A percentile compares a stretch with the other conserved stretches of the same genome.
Evolutionary conservation across 2,797 vertebrate species (phyloP).

Genomic region (Enteromius paludinosus): DNA sequence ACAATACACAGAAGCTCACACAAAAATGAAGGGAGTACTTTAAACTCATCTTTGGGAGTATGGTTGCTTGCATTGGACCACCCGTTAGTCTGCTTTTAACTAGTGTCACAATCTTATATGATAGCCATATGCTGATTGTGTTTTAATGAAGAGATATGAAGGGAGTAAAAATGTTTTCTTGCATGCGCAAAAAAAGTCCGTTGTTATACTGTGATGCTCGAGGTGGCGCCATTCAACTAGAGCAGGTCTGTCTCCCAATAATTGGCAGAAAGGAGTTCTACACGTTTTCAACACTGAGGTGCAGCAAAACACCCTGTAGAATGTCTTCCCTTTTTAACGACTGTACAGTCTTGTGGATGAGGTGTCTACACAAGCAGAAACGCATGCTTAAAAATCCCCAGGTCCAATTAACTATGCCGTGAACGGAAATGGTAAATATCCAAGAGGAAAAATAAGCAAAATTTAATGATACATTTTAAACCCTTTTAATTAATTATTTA

Average conservation of each 20-base stretch:
- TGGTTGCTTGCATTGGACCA: background rate
- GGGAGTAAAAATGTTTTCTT: background rate
- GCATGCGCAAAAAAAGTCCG: background rate
- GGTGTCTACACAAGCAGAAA: background rate
- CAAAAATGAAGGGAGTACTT: background rate
- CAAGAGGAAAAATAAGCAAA: background rate
- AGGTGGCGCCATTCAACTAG: background rate
- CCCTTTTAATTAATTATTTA: background rate
- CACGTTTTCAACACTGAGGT: background rate
- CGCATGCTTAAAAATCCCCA: background rate
- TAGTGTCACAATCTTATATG: background rate
- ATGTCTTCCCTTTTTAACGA: background rate
- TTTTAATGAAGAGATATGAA: background rate
- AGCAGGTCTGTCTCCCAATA: background rate
- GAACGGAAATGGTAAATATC: background rate
- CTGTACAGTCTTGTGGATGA: background rate
- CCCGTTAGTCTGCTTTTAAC: background rate
- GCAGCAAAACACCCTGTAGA: background rate
- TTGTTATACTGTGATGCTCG: background rate
- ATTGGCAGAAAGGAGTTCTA: background rate
- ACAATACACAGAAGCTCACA: background rate
- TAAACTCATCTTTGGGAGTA: background rate
- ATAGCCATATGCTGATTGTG: background rate
- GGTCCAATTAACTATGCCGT: background rate
- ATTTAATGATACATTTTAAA: background rate